Evolutionary conservation across 2,113 vertebrate species (phyloP).

Genomic region (Caranx melampygus): DNA sequence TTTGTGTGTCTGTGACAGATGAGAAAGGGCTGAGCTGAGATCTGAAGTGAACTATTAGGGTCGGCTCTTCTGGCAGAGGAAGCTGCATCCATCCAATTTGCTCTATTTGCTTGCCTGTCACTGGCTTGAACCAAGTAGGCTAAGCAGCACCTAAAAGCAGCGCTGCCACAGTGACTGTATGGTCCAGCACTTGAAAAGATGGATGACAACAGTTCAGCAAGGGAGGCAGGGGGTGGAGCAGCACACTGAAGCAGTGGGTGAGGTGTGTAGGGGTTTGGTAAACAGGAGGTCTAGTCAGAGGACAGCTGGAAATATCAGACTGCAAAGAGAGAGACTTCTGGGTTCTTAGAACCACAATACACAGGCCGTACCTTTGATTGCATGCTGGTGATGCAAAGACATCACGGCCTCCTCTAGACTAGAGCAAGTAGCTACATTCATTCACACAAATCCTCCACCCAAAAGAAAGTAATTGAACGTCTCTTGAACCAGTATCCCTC

Average conservation of each 20-base stretch:
- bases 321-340: neutral
- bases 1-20: slow-evolving; percentile 24
- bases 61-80: slow-evolving; percentile 47
- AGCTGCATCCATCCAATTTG: slow-evolving; percentile 67
- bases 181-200: slow-evolving; percentile 52
- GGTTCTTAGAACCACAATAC: neutral
- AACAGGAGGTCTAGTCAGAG: slow-evolving; percentile 1
- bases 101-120: slow-evolving; percentile 62
- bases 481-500: neutral
- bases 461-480: neutral
- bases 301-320: slow-evolving; percentile 3
- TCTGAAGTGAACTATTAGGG: slow-evolving; percentile 62
- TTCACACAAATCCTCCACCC: neutral
- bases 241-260: slow-evolving; percentile 16
- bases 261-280: neutral
- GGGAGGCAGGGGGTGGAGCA: slow-evolving; percentile 10
- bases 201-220: slow-evolving; percentile 40
- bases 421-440: neutral
- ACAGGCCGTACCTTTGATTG: neutral
- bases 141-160: slow-evolving; percentile 59
- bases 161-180: slow-evolving; percentile 41
- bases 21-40: slow-evolving; percentile 29
- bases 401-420: neutral
- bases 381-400: neutral
- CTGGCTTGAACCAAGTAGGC: slow-evolving; percentile 62